A percentile compares a stretch with the other conserved stretches of the same genome.
Conservation (phyloP, 2,113 vertebrate species). For the Macheiramphus alcinus region DNA sequence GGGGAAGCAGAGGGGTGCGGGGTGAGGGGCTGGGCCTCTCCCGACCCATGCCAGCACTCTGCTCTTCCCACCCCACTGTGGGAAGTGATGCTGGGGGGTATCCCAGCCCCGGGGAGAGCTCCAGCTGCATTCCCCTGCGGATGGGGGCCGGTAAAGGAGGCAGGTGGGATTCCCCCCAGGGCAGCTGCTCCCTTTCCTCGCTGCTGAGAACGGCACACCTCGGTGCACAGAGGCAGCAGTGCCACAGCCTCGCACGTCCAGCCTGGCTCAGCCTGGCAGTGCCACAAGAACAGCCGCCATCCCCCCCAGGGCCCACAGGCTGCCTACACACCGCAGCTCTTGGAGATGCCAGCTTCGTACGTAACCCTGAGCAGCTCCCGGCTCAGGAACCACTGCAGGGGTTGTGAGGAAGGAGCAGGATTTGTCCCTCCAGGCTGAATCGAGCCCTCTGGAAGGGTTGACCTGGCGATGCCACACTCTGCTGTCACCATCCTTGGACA, state of each 20-base stretch:
- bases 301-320: not conserved
- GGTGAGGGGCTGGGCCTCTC: not conserved
- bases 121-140: not conserved
- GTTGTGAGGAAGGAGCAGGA: not conserved
- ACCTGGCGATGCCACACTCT: not conserved
- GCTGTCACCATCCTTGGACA: not conserved
- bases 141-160: not conserved
- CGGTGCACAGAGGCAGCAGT: accelerated
- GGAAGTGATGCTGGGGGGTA: not conserved
- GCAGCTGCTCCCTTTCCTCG: not conserved
- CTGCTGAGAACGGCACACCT: not conserved
- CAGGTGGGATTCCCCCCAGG: not conserved
- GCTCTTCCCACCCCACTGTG: not conserved
- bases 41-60: not conserved
- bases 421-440: not conserved
- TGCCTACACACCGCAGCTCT: not conserved
- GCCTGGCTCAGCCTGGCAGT: not conserved
- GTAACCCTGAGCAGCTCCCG: not conserved
- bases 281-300: not conserved
- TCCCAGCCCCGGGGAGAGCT: not conserved
- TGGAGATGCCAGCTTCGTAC: not conserved
- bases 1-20: not conserved
- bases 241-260: not conserved
- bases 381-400: not conserved
- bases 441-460: not conserved